Base-by-base conservation (phyloP, 2,888 invertebrate genomes). In the Cosmorhoe ocellata region DNA sequence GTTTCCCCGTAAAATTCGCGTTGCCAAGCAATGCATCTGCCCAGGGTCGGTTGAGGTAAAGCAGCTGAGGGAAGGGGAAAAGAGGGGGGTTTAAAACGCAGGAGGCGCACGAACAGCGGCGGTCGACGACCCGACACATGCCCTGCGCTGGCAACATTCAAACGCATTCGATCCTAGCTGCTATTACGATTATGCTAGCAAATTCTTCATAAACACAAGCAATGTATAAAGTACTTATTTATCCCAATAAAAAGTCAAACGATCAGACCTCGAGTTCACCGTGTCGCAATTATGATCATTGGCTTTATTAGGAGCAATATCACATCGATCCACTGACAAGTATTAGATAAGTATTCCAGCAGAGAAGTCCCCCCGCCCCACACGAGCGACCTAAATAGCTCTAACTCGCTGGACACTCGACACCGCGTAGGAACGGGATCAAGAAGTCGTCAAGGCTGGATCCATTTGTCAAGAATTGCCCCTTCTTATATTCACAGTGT, bases 71-170 rank as follows among this genome's bases (percentile, higher is more conserved):
- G 75, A 72, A 72, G 74, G 76, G 76, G 78, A 67, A 63, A 66
- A 63, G 67, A 65, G 74, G 74, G 69, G 66, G 74, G 81, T 79
- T 81, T 77, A 74, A 82, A 84, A 80, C 85, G 84, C 85, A 86
- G 84, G 81, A 86, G 84, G 85, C 83, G 81, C 83, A 79, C 78
- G 85, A 85, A 75, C 84, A 77, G 74, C 84, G 81, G 74, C 84
- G 87, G 88, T 88, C 89, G 88, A 84, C 88, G 88, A 88, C 88
- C 89, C 80, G 81, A 76, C 79, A 78, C 81, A 76, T 81, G 84
- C 86, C 86, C 84, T 83, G 87, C 81, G 81, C 81, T 70, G 70
- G 80, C 83, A 87, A 76, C 86, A 84, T 80, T 85, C 70, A 73
- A 74, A 75, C 73, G 73, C 68, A 68, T 70, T 69, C 71, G 73